Percentiles rank a stretch among this genome's conserved stretches.
phyloP scores from a whole-genome alignment of 64 coral and sea anemone species.

The Pocillopora damicornis region DNA sequence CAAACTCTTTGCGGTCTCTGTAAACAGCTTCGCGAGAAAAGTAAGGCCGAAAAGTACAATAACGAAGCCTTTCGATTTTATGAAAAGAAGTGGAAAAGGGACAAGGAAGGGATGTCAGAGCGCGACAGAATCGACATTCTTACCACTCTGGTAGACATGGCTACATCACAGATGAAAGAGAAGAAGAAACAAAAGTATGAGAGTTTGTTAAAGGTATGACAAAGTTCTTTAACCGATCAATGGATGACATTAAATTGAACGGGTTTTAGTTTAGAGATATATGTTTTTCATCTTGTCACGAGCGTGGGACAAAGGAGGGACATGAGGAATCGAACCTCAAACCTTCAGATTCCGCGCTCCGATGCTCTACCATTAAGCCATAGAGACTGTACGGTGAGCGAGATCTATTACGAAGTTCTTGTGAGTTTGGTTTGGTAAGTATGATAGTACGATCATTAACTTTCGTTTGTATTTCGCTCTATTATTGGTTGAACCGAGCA shows the following conservation, averaged over 20 bases:
- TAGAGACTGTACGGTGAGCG: too few species aligned
- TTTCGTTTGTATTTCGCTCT: too few species aligned
- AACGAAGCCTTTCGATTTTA: not conserved
- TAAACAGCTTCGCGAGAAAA: not conserved
- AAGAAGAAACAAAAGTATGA: not conserved
- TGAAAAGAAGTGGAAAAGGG: constrained; percentile 9
- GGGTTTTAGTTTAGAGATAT: not conserved
- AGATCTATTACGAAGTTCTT: too few species aligned
- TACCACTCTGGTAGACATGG: not conserved
- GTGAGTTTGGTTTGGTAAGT: too few species aligned
- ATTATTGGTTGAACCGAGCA: too few species aligned
- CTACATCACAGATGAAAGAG: not conserved
- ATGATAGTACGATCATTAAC: too few species aligned
- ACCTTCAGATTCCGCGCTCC: too few species aligned
- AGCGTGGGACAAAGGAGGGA: too few species aligned
- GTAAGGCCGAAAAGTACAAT: not conserved
- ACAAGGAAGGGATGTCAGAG: not conserved
- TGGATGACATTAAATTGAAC: not conserved
- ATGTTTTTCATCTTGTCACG: too few species aligned
- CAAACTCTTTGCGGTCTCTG: not conserved
- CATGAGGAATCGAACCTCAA: too few species aligned
- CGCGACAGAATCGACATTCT: not conserved
- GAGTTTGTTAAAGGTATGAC: not conserved
- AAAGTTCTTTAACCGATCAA: not conserved
- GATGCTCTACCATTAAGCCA: too few species aligned